A percentile compares a stretch with the other conserved stretches of the same genome.
phyloP scores from a whole-genome alignment of 2,113 vertebrate species.

The Ancistrus triradiatus region DNA sequence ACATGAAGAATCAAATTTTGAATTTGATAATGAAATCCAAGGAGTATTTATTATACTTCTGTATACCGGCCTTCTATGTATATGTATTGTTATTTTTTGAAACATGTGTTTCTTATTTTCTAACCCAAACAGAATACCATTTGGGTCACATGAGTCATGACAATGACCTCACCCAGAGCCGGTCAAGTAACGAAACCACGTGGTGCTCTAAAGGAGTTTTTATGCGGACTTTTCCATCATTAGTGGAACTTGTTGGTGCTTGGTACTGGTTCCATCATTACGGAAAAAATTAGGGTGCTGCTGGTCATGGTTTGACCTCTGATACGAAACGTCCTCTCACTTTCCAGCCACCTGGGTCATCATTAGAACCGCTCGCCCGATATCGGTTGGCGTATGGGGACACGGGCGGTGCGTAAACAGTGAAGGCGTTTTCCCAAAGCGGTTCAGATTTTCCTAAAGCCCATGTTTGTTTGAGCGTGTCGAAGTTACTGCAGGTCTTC shows the following conservation, averaged over 20 bases:
- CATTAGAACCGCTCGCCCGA: conserved; percentile 21
- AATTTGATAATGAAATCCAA: too few relatives aligned
- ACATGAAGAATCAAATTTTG: too few relatives aligned
- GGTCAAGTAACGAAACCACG: not conserved
- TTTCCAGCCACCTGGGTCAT: conserved; percentile 32
- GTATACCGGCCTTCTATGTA: too few relatives aligned
- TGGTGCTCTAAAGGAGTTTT: not conserved
- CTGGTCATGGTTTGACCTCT: not conserved
- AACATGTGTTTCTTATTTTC: too few relatives aligned
- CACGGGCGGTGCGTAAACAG: conserved; percentile 10
- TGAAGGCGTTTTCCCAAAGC: conserved; percentile 20
- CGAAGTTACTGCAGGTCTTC: not conserved
- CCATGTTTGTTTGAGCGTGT: not conserved
- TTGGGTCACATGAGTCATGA: not conserved
- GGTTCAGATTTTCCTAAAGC: conserved; percentile 8
- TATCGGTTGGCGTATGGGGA: conserved; percentile 32
- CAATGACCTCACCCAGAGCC: not conserved
- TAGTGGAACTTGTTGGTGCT: not conserved
- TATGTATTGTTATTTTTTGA: too few relatives aligned
- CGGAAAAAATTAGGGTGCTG: not conserved
- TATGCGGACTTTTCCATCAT: conserved; percentile 19
- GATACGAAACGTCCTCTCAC: not conserved
- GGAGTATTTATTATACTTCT: too few relatives aligned
- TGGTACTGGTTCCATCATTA: not conserved
- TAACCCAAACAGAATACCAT: not conserved